phyloP scores from a whole-genome alignment of 2,797 vertebrate species.

The Simalia tracyae region DNA sequence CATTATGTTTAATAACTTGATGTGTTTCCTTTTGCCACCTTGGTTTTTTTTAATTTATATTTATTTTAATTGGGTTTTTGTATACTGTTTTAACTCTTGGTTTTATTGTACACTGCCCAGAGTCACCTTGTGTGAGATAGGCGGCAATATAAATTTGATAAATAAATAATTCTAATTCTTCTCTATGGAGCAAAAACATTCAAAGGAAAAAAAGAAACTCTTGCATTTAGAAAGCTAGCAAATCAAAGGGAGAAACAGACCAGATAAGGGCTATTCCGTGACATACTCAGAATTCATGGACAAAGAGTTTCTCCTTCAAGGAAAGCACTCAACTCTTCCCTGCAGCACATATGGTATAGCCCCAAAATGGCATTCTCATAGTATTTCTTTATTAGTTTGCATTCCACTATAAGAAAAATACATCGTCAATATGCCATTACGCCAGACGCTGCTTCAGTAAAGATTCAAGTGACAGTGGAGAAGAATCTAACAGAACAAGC shows the following conservation, averaged over 20 bases:
- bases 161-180: not conserved
- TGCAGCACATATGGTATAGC: not conserved
- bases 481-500: not conserved
- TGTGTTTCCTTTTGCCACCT: not conserved
- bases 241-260: not conserved
- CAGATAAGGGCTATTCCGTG: not conserved
- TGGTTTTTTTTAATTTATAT: not conserved
- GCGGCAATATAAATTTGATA: not conserved
- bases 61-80: not conserved
- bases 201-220: not conserved
- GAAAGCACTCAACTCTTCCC: not conserved
- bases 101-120: not conserved
- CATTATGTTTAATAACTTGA: not conserved
- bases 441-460: not conserved
- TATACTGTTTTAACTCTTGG: not conserved
- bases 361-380: not conserved
- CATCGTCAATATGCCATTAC: not conserved
- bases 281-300: not conserved
- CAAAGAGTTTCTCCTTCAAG: not conserved
- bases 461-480: not conserved
- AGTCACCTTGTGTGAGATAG: not conserved
- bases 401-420: not conserved
- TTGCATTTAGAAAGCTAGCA: not conserved
- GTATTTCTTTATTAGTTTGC: not conserved
- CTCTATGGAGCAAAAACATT: not conserved